These are phyloP conservation scores for Periparus ater DNA, from an alignment of 2,797 vertebrate genomes.

Conservation along the genomic window DNA sequence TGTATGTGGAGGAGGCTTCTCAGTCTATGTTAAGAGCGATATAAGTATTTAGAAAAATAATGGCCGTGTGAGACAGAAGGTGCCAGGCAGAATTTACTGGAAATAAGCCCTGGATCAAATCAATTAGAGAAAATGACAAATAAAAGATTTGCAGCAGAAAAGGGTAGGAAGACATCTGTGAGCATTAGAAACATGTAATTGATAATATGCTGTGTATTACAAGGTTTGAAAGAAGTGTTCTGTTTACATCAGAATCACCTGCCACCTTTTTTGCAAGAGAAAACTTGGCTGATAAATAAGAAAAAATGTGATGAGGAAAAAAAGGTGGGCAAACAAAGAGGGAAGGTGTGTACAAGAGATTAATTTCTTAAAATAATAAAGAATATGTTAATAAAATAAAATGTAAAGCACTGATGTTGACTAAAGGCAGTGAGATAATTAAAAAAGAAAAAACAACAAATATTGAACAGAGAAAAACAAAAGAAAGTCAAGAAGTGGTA, in stretches of 20 bases:
- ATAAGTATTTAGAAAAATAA: not conserved
- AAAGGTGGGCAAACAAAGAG: not conserved
- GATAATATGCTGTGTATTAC: not conserved
- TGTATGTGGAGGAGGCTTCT: not conserved
- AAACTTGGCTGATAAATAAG: not conserved
- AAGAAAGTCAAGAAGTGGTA: not conserved
- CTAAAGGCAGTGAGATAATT: not conserved
- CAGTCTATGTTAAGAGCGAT: not conserved
- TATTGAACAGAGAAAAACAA: not conserved
- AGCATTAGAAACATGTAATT: not conserved
- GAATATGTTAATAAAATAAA: not conserved
- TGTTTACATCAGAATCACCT: not conserved
- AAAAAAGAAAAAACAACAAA: not conserved
- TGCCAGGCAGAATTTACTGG: not conserved
- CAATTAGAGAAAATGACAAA: not conserved
- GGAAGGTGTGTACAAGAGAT: not conserved
- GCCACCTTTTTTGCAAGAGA: not conserved
- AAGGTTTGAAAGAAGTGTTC: not conserved
- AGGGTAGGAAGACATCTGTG: not conserved
- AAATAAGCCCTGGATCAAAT: not conserved
- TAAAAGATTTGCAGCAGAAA: not conserved
- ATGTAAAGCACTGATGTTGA: not conserved
- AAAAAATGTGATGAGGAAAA: not conserved
- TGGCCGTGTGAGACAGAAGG: not conserved
- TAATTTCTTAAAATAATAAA: not conserved